Evolutionary conservation across 92 coral and sea anemone genomes (phyloP).

Genomic region (Blastomussa wellsi): DNA sequence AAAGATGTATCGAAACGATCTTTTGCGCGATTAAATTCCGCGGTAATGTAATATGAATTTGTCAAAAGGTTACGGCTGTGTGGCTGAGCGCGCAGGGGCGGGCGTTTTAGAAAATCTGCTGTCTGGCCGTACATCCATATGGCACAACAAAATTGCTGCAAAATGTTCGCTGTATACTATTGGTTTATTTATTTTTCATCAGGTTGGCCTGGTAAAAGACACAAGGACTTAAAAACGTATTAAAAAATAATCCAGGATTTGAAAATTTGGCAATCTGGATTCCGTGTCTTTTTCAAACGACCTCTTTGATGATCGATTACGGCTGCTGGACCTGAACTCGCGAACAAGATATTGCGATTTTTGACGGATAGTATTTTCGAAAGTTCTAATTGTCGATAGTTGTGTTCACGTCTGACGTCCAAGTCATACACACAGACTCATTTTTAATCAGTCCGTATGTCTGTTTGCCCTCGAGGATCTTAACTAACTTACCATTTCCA

Average conservation of each 20-base stretch:
- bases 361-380: not conserved
- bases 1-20: not conserved
- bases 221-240: not conserved
- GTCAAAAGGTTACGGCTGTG: constrained; percentile 14
- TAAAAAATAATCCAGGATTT: not conserved
- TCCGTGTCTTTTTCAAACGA: not conserved
- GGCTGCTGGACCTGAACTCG: not conserved
- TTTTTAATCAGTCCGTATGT: too few species aligned
- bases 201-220: not conserved
- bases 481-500: not conserved
- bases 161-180: not conserved
- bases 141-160: not conserved
- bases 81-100: not conserved
- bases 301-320: not conserved
- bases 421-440: not conserved
- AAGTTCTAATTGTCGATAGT: not conserved
- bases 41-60: constrained; percentile 18
- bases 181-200: not conserved
- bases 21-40: not conserved
- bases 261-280: not conserved
- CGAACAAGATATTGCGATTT: not conserved
- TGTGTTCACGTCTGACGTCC: not conserved
- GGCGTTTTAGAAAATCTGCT: not conserved
- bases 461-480: too few species aligned
- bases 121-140: not conserved